A percentile compares a stretch with the other conserved stretches of the same genome.
Conservation (phyloP, 2,113 vertebrate genomes). For the Cyanoramphus novaezelandiae region DNA sequence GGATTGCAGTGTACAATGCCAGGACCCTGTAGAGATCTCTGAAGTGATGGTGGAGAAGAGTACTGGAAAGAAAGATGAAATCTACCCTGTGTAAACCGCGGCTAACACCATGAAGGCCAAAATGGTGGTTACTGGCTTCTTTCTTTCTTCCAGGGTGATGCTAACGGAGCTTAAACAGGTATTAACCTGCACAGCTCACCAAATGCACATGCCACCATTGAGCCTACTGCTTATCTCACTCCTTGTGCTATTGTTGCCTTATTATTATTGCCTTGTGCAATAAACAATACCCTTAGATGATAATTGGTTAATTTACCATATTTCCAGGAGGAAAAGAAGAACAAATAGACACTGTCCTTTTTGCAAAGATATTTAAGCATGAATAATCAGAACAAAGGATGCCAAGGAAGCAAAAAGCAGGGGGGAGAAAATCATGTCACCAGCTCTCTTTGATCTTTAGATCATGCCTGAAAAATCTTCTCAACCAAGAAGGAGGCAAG, state of each 20-base stretch:
- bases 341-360: not conserved
- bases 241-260: not conserved
- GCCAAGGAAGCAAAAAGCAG: not conserved
- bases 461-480: not conserved
- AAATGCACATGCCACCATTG: accelerated
- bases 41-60: not conserved
- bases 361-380: not conserved
- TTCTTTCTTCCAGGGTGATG: not conserved
- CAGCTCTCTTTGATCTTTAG: not conserved
- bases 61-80: not conserved
- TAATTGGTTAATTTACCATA: not conserved
- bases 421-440: not conserved
- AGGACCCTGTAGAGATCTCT: not conserved
- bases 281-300: not conserved
- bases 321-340: not conserved
- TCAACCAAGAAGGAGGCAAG: not conserved
- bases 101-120: not conserved
- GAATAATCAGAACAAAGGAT: not conserved
- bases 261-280: not conserved
- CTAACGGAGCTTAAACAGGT: not conserved
- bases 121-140: not conserved
- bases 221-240: not conserved
- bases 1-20: not conserved
- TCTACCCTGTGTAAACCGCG: not conserved
- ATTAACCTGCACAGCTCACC: not conserved